Conservation (phyloP, 1,140 invertebrate species). For the Microplitis mediator region DNA sequence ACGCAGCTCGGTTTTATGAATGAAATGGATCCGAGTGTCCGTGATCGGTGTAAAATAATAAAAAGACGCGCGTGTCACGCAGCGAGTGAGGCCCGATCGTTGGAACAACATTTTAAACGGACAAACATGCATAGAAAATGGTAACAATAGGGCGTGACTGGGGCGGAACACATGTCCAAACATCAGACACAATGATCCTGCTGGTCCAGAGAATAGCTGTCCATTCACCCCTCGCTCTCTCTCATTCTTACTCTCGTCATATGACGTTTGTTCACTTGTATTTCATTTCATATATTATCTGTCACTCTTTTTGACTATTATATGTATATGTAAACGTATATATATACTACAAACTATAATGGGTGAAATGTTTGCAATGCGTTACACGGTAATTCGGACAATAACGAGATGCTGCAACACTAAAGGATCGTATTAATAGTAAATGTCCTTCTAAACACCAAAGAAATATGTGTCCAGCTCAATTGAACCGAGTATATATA, state of each 20-base stretch:
- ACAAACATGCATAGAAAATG: constrained; percentile 57
- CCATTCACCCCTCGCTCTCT: constrained; percentile 18
- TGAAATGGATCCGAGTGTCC: neutral
- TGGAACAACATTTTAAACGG: constrained; percentile 58
- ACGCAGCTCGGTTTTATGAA: neutral
- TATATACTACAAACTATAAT: constrained; percentile 25
- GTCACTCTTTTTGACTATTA: neutral
- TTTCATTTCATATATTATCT: neutral
- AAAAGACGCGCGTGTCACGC: constrained; percentile 28
- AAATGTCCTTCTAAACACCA: constrained; percentile 49
- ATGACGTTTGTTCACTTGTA: neutral
- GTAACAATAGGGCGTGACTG: constrained; percentile 62
- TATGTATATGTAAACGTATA: neutral
- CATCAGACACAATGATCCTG: constrained; percentile 57
- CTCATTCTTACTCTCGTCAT: neutral
- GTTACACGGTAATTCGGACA: constrained; percentile 57
- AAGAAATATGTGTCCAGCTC: constrained; percentile 35
- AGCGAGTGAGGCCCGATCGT: constrained; percentile 20
- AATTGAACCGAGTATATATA: neutral
- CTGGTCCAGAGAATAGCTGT: constrained; percentile 49
- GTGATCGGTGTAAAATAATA: constrained; percentile 3
- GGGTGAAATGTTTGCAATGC: constrained; percentile 59
- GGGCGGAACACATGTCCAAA: constrained; percentile 64
- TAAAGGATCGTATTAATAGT: neutral
- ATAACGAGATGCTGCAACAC: neutral